Percentiles rank a stretch among this genome's conserved stretches.
Evolutionary conservation across 2,113 vertebrate genomes (phyloP).

Genomic region (Nipponia nippon): DNA sequence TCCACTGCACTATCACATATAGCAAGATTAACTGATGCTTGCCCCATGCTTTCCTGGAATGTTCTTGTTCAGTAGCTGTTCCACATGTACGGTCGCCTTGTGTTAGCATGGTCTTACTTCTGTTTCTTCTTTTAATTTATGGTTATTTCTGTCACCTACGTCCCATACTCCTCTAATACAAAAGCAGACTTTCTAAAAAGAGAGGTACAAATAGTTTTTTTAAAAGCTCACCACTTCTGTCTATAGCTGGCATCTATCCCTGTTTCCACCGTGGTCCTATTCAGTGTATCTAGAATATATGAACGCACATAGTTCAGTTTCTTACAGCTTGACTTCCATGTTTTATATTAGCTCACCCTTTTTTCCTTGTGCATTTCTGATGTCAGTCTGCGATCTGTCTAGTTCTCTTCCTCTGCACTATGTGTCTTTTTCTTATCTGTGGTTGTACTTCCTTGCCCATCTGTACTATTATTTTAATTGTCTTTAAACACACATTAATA

Average conservation of each 20-base stretch:
- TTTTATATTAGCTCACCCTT: background rate
- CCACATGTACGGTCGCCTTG: background rate
- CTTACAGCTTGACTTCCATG: background rate
- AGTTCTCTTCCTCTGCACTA: conserved; percentile 5
- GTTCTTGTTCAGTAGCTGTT: background rate
- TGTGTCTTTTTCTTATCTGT: background rate
- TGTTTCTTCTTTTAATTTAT: background rate
- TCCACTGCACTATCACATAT: background rate
- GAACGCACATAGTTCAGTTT: background rate
- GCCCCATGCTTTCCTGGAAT: background rate
- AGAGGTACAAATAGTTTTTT: background rate
- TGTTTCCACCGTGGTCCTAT: background rate
- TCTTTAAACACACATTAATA: background rate
- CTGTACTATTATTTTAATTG: conserved; percentile 28
- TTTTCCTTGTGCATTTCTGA: background rate
- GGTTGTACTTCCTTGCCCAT: conserved; percentile 41
- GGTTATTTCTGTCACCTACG: background rate
- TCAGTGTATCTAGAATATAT: background rate
- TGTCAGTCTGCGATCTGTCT: background rate
- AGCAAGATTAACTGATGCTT: background rate
- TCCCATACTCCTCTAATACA: background rate
- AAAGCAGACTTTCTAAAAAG: background rate
- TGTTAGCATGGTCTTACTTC: background rate
- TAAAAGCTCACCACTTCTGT: background rate
- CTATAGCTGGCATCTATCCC: background rate